Percentiles rank a stretch among this genome's conserved stretches.
Conservation (phyloP, 2,797 vertebrate genomes). For the Cryptoprocta ferox region DNA sequence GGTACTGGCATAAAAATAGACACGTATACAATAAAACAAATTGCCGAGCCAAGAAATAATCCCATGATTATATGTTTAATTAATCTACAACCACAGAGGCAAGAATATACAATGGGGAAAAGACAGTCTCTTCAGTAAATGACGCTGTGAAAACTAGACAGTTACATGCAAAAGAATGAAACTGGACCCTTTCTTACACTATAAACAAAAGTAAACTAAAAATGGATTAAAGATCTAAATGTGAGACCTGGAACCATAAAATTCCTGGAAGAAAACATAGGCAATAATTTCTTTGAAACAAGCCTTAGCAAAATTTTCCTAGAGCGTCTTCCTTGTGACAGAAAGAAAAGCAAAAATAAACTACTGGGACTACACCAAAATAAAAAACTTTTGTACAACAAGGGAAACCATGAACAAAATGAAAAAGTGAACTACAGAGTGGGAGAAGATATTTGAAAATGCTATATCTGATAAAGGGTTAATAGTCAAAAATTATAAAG, state of each 20-base stretch:
- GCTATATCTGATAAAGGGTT: not conserved
- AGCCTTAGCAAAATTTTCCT: not conserved
- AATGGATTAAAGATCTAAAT: not conserved
- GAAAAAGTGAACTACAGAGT: not conserved
- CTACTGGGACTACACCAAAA: not conserved
- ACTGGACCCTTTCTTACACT: not conserved
- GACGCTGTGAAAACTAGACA: not conserved
- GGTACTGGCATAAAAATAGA: not conserved
- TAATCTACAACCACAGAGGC: not conserved
- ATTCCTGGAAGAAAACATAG: not conserved
- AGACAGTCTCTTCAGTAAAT: not conserved
- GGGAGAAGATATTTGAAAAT: not conserved
- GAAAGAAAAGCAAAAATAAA: not conserved
- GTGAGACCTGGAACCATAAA: not conserved
- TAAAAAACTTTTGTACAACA: not conserved
- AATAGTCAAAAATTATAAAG: not conserved
- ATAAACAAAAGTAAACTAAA: not conserved
- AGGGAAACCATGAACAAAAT: not conserved
- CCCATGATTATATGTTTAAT: not conserved
- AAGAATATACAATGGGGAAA: not conserved
- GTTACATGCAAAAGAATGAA: not conserved
- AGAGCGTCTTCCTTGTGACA: not conserved
- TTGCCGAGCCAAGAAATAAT: not conserved
- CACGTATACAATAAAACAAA: not conserved
- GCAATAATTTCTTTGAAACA: not conserved